A percentile compares a stretch with the other conserved stretches of the same genome.
phyloP scores from a whole-genome alignment of 2,888 invertebrate species.

The Chalcosyrphus nemorum region DNA sequence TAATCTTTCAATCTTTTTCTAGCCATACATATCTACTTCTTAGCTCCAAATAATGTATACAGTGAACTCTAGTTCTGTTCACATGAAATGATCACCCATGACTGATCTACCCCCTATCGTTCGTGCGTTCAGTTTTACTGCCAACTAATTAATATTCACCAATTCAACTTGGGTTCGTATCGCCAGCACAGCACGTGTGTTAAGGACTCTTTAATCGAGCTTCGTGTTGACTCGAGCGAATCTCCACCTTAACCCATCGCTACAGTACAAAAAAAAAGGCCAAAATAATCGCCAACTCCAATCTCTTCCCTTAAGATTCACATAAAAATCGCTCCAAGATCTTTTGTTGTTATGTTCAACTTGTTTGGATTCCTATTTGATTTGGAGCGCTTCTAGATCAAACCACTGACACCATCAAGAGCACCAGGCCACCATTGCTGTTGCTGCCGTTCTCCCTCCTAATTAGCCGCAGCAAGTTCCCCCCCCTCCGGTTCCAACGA shows the following conservation, averaged over 20 bases:
- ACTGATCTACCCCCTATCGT: conserved; percentile 9
- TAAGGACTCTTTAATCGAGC: conserved; percentile 35
- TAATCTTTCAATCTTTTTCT: too few relatives aligned
- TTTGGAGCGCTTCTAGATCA: conserved; percentile 42
- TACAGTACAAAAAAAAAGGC: neutral
- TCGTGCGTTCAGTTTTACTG: conserved; percentile 10
- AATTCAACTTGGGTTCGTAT: conserved; percentile 30
- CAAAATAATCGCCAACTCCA: conserved; percentile 20
- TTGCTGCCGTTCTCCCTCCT: conserved; percentile 1
- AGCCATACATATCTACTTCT: too few relatives aligned
- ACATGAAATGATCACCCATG: conserved; percentile 10
- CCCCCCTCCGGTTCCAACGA: conserved; percentile 6
- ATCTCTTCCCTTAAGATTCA: conserved; percentile 42
- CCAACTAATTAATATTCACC: conserved; percentile 56
- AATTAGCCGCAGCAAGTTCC: conserved; percentile 30
- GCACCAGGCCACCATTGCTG: neutral
- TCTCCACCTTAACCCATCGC: conserved; percentile 39
- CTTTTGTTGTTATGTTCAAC: conserved; percentile 57
- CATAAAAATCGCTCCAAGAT: conserved; percentile 61
- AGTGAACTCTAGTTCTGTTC: neutral
- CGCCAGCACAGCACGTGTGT: conserved; percentile 43
- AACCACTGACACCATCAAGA: conserved; percentile 27
- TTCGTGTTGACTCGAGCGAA: conserved; percentile 66
- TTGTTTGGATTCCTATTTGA: conserved; percentile 51
- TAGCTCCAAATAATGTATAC: neutral